Percentiles rank a stretch among this genome's conserved stretches.
Evolutionary conservation across 2,888 invertebrate species (phyloP).

Genomic region (Cataglyphis altisquamis): DNA sequence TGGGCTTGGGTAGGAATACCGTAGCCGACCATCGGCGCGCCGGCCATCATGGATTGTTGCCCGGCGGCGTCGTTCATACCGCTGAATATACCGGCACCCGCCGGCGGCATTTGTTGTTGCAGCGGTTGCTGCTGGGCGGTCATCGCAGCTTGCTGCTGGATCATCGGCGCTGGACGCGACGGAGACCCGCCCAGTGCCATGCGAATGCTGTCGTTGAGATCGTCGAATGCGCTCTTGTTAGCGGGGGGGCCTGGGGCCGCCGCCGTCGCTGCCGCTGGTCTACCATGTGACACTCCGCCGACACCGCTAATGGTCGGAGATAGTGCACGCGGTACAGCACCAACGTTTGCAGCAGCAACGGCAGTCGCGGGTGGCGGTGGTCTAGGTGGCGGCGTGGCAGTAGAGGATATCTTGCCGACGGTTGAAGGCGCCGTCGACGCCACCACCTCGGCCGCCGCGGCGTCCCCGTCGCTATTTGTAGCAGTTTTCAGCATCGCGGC

Average conservation of each 20-base stretch:
- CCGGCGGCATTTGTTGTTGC: conserved; percentile 69
- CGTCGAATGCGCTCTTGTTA: conserved; percentile 90
- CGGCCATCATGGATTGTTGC: conserved; percentile 76
- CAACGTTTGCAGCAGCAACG: conserved; percentile 73
- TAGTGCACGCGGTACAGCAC: conserved; percentile 81
- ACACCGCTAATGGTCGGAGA: conserved; percentile 83
- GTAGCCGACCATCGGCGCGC: conserved; percentile 78
- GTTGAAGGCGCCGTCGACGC: conserved; percentile 74
- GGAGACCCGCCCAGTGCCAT: conserved; percentile 90
- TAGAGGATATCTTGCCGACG: conserved; percentile 79
- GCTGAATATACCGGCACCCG: conserved; percentile 79
- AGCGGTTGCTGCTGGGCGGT: conserved; percentile 73
- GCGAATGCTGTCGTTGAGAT: conserved; percentile 90
- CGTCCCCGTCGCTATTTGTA: conserved; percentile 79
- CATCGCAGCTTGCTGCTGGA: conserved; percentile 73
- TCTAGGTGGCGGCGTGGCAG: conserved; percentile 86
- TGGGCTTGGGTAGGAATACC: conserved; percentile 83
- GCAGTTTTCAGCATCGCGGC: conserved; percentile 80
- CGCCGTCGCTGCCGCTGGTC: conserved; percentile 87
- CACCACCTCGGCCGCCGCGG: conserved; percentile 73
- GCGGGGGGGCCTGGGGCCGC: conserved; percentile 84
- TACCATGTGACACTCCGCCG: conserved; percentile 81
- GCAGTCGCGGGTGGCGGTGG: conserved; percentile 85
- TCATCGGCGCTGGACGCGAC: conserved; percentile 81
- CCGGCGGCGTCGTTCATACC: conserved; percentile 78